phyloP scores from a whole-genome alignment of 2,113 vertebrate genomes.

The Turdus rufiventris region DNA sequence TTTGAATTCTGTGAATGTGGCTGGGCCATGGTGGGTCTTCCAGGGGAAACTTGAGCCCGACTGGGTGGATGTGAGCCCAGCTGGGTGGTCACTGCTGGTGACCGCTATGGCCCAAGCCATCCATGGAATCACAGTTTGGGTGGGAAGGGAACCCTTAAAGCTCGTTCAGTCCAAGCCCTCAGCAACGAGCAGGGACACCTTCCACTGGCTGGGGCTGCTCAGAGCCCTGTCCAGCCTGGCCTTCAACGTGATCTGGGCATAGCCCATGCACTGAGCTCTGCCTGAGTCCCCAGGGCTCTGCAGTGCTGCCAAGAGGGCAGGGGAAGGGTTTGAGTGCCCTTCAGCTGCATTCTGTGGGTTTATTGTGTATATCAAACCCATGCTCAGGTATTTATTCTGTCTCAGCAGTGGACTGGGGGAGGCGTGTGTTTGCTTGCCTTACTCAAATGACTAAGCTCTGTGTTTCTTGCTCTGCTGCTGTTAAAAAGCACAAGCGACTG shows the following conservation, averaged over 20 bases:
- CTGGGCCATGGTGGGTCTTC: accelerated
- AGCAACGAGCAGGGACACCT: no score
- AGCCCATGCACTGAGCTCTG: neutral
- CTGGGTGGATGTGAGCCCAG: neutral
- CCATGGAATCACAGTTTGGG: accelerated
- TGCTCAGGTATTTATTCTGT: neutral
- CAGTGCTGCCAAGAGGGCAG: neutral
- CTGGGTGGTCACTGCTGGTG: neutral
- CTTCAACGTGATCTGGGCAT: accelerated
- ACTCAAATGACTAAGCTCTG: neutral
- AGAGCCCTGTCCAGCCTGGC: neutral
- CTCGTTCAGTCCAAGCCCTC: accelerated
- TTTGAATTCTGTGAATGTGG: neutral
- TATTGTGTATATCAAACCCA: accelerated
- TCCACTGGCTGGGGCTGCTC: accelerated
- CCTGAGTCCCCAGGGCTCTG: neutral
- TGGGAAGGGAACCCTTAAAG: neutral
- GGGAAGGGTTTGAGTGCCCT: neutral
- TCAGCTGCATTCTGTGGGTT: neutral
- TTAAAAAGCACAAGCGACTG: neutral
- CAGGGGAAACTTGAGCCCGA: accelerated
- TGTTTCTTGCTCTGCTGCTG: neutral
- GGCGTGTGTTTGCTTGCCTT: neutral
- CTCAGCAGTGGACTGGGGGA: neutral
- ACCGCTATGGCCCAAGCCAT: neutral